Evolutionary conservation across 2,888 invertebrate genomes (phyloP).

Genomic region (Psylliodes chrysocephalus): DNA sequence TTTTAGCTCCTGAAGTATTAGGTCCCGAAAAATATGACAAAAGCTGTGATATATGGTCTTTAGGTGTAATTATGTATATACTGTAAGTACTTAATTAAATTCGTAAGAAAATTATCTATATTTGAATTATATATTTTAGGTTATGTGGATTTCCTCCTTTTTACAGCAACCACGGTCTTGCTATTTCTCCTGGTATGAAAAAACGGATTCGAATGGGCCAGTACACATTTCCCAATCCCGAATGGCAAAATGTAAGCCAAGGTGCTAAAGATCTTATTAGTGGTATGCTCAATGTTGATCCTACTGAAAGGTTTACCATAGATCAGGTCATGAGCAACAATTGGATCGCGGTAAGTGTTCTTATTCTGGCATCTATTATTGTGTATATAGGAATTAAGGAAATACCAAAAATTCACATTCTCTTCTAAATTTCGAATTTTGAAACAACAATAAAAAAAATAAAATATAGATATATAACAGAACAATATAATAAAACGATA

Average conservation of each 20-base stretch:
- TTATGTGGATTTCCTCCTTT: conserved; percentile 99
- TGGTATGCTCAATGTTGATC: conserved; percentile 94
- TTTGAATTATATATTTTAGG: too few species aligned
- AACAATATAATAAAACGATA: too few species aligned
- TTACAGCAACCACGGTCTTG: conserved; percentile 96
- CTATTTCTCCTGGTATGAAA: conserved; percentile 99
- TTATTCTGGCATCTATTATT: too few species aligned
- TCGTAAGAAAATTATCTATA: too few species aligned
- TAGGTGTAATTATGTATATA: conserved; percentile 99
- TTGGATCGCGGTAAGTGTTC: conserved; percentile 86
- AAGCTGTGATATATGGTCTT: conserved; percentile 98
- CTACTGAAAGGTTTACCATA: conserved; percentile 88
- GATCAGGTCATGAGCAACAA: conserved; percentile 88
- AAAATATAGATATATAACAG: too few species aligned
- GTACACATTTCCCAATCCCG: conserved; percentile 96
- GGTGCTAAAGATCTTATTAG: conserved; percentile 96
- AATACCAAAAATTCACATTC: too few species aligned
- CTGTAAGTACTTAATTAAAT: conserved; percentile 72
- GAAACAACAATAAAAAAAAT: too few species aligned
- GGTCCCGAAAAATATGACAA: conserved; percentile 98
- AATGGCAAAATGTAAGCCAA: conserved; percentile 93
- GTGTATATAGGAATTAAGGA: too few species aligned
- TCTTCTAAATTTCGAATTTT: too few species aligned
- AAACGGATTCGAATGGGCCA: conserved; percentile 94
- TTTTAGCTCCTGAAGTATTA: conserved; percentile 76